Base-by-base conservation (phyloP, 2,797 vertebrate species). In the Rhabdomys pumilio region DNA sequence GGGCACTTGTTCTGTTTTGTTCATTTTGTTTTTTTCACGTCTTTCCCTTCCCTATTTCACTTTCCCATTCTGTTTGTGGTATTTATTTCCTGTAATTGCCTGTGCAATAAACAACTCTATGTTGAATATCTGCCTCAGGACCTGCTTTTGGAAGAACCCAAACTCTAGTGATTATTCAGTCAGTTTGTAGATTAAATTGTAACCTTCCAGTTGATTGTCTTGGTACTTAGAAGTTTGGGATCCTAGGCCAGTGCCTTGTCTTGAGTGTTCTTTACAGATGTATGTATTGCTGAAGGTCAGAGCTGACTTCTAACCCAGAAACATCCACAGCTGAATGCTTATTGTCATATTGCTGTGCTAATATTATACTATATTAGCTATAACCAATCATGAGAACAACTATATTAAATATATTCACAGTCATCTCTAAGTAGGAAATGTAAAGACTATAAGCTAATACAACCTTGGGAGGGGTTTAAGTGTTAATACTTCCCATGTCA, bases 401-500 rank as follows among this genome's bases (percentile, higher is more conserved):
- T 77, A 63, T 90, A 13, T 31, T 65, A 72, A 93, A 24, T 89
- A 89, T 82, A 38, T 67, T 63, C 10, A 53, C 55, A 77, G 93
- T 95, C 91, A 6, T 76, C 38, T 88, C 93, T 92, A 95, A 93
- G 76, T 92, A 92, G 65, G 82, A 91, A 77, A 94, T 92, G 76
- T 55, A 86, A 80, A 81, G 57, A 92, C 86, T 84, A 53, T 65
- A 93, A 31, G 19, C n/a, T 93, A 61, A 80, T 80, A 67, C 44
- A 90, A 72, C 55, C 59, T 95, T 57, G 89, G 83, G 90, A 96
- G 55, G 13, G 94, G 44, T 93, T 59, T 92, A 61, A 87, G 76
- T 93, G 91, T 80, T 96, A 61, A 85, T 57, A 44, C 95, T 95
- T 95, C 69, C 65, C 61, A n/a, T 86, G 95, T 95, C 83, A 90